A percentile compares a stretch with the other conserved stretches of the same genome.
Evolutionary conservation across 2,797 vertebrate genomes (phyloP).

Genomic region (Melanotaenia boesemani): DNA sequence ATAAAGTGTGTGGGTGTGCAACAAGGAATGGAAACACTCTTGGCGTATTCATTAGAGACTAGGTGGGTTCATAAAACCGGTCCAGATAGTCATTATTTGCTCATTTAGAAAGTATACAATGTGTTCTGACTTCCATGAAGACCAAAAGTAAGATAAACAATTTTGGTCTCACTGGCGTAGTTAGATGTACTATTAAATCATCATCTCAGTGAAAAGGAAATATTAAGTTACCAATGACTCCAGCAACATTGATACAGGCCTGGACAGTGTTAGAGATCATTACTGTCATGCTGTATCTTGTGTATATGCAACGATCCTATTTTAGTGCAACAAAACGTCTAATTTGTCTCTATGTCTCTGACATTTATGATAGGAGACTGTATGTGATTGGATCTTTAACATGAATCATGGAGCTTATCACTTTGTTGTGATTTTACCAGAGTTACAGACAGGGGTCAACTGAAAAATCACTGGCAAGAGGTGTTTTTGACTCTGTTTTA

Average conservation of each 20-base stretch:
- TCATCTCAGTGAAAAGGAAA: slow-evolving; percentile 13
- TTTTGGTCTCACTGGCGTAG: slow-evolving; percentile 11
- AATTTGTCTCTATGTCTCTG: background rate
- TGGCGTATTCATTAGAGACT: slow-evolving; percentile 30
- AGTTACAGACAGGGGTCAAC: background rate
- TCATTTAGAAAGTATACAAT: slow-evolving; percentile 34
- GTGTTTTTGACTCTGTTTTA: background rate
- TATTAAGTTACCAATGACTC: slow-evolving; percentile 20
- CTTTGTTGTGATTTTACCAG: background rate
- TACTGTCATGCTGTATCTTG: slow-evolving; percentile 13
- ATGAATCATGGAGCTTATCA: background rate
- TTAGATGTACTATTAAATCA: slow-evolving; percentile 39
- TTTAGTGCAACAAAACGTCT: background rate
- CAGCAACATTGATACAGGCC: slow-evolving; percentile 16
- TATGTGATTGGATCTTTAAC: background rate
- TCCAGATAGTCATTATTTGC: slow-evolving; percentile 43
- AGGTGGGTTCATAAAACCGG: slow-evolving; percentile 37
- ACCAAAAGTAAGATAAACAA: slow-evolving; percentile 28
- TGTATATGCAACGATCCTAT: background rate
- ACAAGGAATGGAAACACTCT: slow-evolving; percentile 22
- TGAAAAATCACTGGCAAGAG: background rate
- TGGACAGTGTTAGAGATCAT: slow-evolving; percentile 17
- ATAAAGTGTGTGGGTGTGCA: slow-evolving; percentile 13
- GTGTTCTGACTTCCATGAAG: slow-evolving; percentile 29
- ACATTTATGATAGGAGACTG: background rate